Conservation (phyloP, 2,113 vertebrate genomes). For the Corythornis cristatus region DNA sequence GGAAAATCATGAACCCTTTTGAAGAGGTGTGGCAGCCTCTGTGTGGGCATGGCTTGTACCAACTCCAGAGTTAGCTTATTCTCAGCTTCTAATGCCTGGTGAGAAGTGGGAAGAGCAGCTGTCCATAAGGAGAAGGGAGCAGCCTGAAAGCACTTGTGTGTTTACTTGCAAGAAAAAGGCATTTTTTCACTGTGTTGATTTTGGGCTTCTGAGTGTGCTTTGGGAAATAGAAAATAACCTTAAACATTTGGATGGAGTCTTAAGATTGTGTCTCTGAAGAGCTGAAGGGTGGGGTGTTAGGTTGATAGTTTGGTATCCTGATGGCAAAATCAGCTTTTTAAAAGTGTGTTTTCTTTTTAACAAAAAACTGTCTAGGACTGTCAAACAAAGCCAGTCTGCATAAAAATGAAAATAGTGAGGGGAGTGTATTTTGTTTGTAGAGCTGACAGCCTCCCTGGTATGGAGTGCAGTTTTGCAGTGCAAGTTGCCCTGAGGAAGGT, state of each 20-base stretch:
- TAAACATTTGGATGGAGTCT: background rate
- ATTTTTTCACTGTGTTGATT: background rate
- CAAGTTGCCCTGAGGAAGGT: background rate
- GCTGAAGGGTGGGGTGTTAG: background rate
- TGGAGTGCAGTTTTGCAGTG: background rate
- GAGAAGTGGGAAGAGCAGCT: background rate
- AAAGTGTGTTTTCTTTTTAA: background rate
- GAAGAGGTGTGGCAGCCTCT: background rate
- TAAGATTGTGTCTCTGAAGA: background rate
- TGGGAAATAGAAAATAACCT: background rate
- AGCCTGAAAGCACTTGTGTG: background rate
- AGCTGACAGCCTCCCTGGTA: background rate
- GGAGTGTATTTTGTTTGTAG: background rate
- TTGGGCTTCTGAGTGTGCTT: background rate
- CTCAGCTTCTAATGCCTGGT: background rate
- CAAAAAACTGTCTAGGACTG: background rate
- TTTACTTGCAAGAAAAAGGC: background rate
- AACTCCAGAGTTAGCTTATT: background rate
- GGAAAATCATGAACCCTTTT: background rate
- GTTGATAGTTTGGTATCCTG: background rate
- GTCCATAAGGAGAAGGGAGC: background rate
- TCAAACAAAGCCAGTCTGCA: background rate
- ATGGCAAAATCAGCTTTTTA: background rate
- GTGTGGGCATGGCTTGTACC: accelerated
- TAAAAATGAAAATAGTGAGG: background rate